phyloP scores from a whole-genome alignment of 1,140 invertebrate species.

The Scaptomyza graminum region DNA sequence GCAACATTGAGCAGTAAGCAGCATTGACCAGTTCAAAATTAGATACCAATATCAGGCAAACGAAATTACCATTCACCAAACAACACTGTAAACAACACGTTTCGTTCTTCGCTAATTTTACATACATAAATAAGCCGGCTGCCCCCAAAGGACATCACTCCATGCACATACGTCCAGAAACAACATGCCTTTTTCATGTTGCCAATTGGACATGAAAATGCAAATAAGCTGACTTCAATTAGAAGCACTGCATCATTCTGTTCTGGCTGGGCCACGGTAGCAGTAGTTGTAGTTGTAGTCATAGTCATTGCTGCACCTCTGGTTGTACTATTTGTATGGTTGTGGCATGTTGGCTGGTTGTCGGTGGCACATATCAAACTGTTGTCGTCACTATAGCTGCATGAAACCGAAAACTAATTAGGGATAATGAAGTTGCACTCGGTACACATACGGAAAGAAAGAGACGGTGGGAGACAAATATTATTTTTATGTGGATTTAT shows the following conservation, averaged over 20 bases:
- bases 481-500: background rate
- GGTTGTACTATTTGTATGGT: background rate
- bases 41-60: constrained; percentile 39
- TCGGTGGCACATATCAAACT: background rate
- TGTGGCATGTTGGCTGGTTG: background rate
- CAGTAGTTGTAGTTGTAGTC: background rate
- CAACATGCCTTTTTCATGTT: constrained; percentile 48
- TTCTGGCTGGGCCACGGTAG: background rate
- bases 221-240: constrained; percentile 29
- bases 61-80: constrained; percentile 19
- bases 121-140: constrained; percentile 51
- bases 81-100: constrained; percentile 44
- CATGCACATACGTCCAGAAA: background rate
- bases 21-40: constrained; percentile 57
- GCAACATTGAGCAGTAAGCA: constrained; percentile 6
- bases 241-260: constrained; percentile 22
- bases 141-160: constrained; percentile 15
- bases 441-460: background rate
- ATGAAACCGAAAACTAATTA: constrained; percentile 19
- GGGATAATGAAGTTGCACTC: constrained; percentile 23
- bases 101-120: constrained; percentile 42
- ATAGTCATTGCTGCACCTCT: background rate
- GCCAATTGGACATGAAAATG: constrained; percentile 12
- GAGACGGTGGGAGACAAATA: background rate
- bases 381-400: background rate